These are phyloP conservation scores for Eupleurogrammus muticus DNA, from an alignment of 2,797 vertebrate genomes.

Conservation along the genomic window DNA sequence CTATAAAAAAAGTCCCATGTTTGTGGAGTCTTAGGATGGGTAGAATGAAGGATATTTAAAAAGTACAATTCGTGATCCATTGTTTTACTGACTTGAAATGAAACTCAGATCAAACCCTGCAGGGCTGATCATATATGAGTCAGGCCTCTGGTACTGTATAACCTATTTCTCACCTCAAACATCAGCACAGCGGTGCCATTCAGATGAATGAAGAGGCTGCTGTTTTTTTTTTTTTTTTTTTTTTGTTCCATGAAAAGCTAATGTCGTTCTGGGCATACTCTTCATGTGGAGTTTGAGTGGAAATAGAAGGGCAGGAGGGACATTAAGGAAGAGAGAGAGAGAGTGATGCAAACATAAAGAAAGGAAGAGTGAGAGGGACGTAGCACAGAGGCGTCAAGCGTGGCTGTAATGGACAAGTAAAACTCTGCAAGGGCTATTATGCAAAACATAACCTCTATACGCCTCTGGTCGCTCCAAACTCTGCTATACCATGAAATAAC, in stretches of 20 bases:
- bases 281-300: background rate
- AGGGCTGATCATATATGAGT: too few relatives aligned
- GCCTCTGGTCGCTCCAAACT: slow-evolving; percentile 51
- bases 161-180: too few relatives aligned
- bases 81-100: too few relatives aligned
- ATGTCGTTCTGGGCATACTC: background rate
- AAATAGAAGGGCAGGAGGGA: background rate
- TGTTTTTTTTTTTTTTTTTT: too few relatives aligned
- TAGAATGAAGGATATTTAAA: too few relatives aligned
- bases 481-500: slow-evolving; percentile 42
- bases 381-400: slow-evolving; percentile 30
- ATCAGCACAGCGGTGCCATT: background rate
- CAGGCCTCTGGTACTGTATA: too few relatives aligned
- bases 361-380: slow-evolving; percentile 17
- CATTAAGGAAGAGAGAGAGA: slow-evolving; percentile 26
- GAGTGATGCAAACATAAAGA: slow-evolving; percentile 33
- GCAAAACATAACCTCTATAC: slow-evolving; percentile 40
- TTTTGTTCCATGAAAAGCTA: slow-evolving; percentile 7
- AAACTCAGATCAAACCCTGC: too few relatives aligned
- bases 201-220: background rate
- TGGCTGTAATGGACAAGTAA: slow-evolving; percentile 33
- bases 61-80: too few relatives aligned
- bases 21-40: too few relatives aligned
- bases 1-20: too few relatives aligned
- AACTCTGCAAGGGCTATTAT: slow-evolving; percentile 42